Evolutionary conservation across 2,113 vertebrate genomes (phyloP).

Genomic region (Pavo muticus): DNA sequence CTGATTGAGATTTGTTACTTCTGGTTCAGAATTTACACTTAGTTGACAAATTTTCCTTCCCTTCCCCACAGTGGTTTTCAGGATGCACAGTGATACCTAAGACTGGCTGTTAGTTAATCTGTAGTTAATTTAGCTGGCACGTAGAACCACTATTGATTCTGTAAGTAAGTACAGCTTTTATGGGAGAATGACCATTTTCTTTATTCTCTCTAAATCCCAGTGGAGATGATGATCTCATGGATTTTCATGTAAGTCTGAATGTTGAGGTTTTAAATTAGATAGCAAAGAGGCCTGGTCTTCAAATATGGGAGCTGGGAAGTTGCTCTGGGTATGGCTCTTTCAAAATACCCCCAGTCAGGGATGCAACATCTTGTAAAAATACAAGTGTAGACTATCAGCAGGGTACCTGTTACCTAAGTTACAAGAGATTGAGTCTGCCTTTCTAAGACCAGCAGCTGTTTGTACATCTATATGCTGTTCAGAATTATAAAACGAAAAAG

Average conservation of each 20-base stretch:
- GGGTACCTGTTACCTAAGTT: neutral
- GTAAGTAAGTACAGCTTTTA: neutral
- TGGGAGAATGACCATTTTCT: neutral
- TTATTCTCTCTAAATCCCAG: neutral
- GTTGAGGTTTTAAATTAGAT: neutral
- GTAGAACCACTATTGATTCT: neutral
- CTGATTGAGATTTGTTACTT: neutral
- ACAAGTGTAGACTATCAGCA: neutral
- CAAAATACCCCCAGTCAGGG: neutral
- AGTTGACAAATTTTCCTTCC: neutral
- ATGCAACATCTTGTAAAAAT: neutral
- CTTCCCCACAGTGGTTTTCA: neutral
- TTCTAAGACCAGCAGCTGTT: constrained; percentile 19
- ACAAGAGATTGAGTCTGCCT: neutral
- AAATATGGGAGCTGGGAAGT: neutral
- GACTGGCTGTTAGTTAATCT: neutral
- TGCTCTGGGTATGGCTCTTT: neutral
- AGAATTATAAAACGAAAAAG: constrained; percentile 9
- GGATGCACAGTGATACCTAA: neutral
- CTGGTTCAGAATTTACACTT: neutral
- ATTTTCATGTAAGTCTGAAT: neutral
- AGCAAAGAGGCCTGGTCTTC: neutral
- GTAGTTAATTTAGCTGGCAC: neutral
- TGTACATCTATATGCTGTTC: neutral
- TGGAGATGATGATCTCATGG: neutral